Evolutionary conservation across 2,113 vertebrate genomes (phyloP).

Genomic region (Stictonetta naevosa): DNA sequence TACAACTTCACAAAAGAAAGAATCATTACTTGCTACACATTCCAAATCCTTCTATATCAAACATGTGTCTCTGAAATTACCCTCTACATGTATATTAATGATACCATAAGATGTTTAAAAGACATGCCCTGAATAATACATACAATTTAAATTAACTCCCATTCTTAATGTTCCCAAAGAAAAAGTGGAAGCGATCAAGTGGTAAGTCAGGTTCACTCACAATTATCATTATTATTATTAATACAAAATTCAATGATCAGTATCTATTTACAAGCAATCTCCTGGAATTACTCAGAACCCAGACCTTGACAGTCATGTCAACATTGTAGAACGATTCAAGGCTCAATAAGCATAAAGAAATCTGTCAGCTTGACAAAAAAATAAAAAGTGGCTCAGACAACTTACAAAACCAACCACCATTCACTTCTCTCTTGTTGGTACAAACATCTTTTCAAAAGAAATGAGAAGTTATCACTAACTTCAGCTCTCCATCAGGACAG

Average conservation of each 20-base stretch:
- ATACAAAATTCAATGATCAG: background rate
- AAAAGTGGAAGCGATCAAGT: constrained; percentile 51
- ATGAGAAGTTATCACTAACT: background rate
- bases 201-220: constrained; percentile 26
- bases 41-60: constrained; percentile 19
- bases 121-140: constrained; percentile 63
- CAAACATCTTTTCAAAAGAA: background rate
- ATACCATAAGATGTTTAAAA: constrained; percentile 41
- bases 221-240: constrained; percentile 49
- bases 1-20: constrained; percentile 44
- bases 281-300: background rate
- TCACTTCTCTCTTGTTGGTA: background rate
- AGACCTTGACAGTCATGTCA: background rate
- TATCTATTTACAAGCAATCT: constrained; percentile 19
- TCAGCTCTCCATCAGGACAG: background rate
- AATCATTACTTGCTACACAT: constrained; percentile 43
- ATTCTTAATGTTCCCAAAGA: constrained; percentile 42
- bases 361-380: background rate
- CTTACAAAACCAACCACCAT: background rate
- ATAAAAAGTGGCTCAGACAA: background rate
- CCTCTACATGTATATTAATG: constrained; percentile 41
- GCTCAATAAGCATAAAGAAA: constrained; percentile 14
- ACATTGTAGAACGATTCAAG: background rate
- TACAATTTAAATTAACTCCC: constrained; percentile 64
- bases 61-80: constrained; percentile 48